These are phyloP conservation scores for Forpus xanthops DNA, from an alignment of 2,797 vertebrate species.

Conservation along the genomic window DNA sequence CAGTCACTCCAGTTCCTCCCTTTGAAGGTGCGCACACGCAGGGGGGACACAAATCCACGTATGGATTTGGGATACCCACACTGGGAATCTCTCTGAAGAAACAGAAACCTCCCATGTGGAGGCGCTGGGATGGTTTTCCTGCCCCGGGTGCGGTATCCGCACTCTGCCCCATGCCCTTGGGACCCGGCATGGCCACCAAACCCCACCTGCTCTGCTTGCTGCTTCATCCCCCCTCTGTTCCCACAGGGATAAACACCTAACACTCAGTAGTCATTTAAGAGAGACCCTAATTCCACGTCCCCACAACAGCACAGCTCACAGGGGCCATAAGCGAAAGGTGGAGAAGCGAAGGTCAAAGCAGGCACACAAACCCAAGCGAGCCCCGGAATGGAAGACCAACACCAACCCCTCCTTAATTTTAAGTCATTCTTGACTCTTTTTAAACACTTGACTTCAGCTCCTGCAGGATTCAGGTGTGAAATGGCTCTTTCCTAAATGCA, in stretches of 20 bases:
- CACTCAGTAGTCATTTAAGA: background rate
- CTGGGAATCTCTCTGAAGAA: background rate
- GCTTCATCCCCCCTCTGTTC: background rate
- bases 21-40: rapidly evolving
- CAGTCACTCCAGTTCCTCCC: rapidly evolving
- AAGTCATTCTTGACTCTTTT: background rate
- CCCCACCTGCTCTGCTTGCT: rapidly evolving
- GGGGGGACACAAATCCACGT: rapidly evolving
- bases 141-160: rapidly evolving
- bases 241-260: background rate
- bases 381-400: background rate
- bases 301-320: rapidly evolving
- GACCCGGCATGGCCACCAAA: rapidly evolving
- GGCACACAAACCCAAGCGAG: background rate
- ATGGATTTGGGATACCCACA: rapidly evolving
- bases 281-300: rapidly evolving
- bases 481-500: background rate
- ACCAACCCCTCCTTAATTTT: background rate
- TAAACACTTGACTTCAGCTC: background rate
- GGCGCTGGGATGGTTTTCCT: background rate
- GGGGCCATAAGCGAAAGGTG: rapidly evolving
- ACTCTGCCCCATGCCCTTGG: rapidly evolving
- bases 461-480: background rate
- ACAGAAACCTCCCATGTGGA: background rate
- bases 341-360: background rate